Base-by-base conservation (phyloP, 2,888 invertebrate genomes). In the Eilema depressum region DNA sequence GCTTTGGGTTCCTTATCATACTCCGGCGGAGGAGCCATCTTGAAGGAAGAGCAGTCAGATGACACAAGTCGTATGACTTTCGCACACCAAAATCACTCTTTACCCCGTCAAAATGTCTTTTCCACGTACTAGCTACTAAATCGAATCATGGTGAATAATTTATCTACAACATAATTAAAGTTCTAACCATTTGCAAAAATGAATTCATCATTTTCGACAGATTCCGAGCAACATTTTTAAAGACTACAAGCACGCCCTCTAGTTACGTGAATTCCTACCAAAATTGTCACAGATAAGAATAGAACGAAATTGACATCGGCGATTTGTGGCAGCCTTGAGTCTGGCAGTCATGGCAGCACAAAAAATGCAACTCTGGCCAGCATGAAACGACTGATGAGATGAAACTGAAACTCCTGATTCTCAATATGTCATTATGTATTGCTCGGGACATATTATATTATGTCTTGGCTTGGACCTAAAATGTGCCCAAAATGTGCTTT, bases 11-110 rank as follows among this genome's bases (percentile, higher is more conserved):
- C 96, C 95, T 96, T 96, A 95, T 97, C 97, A 95, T 97, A 96
- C 93, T 97, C 97, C 94, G 97, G 97, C 93, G 97, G 96, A 96
- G 97, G 97, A 96, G 97, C 97, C 97, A 97, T 97, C 96, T 96
- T 96, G 96, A 93, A 94, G 94, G 95, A 94, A 95, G 93, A 93
- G 91, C 91, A 95, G 94, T 95, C 95, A 95, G 95, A 95, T 95
- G 95, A 95, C 95, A 95, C 95, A 94, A 93, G 95, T 95, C 94
- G 92, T 94, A 93, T 92, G 95, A 95, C 94, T 94, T 92, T 92
- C 90, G 85, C 89, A 91, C 94, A 91, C 93, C 88, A 79, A 91
- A 90, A 88, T 86, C 91, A 93, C 93, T 89, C 85, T 86, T 85
- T 87, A 86, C 87, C 88, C 86, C 86, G 87, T 85, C 81, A 78